Conservation (phyloP, 1,140 invertebrate genomes). For the Hermetia illucens region DNA sequence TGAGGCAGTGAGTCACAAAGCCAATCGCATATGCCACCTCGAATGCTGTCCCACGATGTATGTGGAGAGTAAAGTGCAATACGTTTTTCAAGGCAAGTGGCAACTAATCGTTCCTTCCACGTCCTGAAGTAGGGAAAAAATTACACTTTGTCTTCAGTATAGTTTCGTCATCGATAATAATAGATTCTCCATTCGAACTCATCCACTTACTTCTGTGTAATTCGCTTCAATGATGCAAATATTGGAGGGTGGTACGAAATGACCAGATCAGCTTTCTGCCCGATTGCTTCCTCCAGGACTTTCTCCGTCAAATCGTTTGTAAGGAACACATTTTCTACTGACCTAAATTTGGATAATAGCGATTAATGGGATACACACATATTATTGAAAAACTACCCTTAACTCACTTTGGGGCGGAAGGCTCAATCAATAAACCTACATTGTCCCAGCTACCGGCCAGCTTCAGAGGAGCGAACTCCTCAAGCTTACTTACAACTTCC, state of each 20-base stretch:
- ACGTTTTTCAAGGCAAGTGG: slow-evolving; percentile 65
- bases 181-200: slow-evolving; percentile 2
- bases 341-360: slow-evolving; percentile 16
- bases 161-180: too few relatives aligned
- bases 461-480: slow-evolving; percentile 51
- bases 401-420: slow-evolving; percentile 39
- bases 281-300: slow-evolving; percentile 73
- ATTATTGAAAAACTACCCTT: slow-evolving; percentile 2
- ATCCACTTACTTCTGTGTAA: slow-evolving; percentile 62
- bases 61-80: slow-evolving; percentile 91
- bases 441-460: slow-evolving; percentile 89
- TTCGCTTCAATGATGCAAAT: slow-evolving; percentile 67
- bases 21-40: slow-evolving; percentile 87
- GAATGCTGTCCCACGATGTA: slow-evolving; percentile 71
- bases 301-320: slow-evolving; percentile 90
- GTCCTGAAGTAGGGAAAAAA: slow-evolving; percentile 30
- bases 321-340: slow-evolving; percentile 56
- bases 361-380: neutral
- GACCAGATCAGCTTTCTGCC: slow-evolving; percentile 58
- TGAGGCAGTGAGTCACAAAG: slow-evolving; percentile 54
- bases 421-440: slow-evolving; percentile 81
- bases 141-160: too few relatives aligned
- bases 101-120: slow-evolving; percentile 66
- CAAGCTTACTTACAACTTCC: slow-evolving; percentile 45
- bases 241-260: slow-evolving; percentile 94